Percentiles rank a stretch among this genome's conserved stretches.
Evolutionary conservation across 2,113 vertebrate genomes (phyloP).

Genomic region (Pithys albifrons): DNA sequence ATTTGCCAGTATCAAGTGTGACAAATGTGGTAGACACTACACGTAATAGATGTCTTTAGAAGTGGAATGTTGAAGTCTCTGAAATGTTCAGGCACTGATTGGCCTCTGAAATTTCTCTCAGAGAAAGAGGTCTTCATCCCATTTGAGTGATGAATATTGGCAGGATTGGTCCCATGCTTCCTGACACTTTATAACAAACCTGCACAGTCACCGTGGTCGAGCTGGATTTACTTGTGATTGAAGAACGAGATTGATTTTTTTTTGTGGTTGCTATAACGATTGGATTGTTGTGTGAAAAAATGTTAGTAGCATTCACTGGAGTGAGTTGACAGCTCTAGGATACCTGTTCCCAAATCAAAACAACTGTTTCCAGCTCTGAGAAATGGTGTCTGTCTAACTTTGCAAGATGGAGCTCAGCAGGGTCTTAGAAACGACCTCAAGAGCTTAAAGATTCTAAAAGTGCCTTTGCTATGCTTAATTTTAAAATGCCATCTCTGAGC

Average conservation of each 20-base stretch:
- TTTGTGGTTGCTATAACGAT: slow-evolving; percentile 76
- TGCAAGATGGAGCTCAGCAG: slow-evolving; percentile 58
- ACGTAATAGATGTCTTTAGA: slow-evolving; percentile 48
- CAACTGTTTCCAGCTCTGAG: slow-evolving; percentile 70
- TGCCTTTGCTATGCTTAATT: slow-evolving; percentile 57
- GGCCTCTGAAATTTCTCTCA: slow-evolving; percentile 48
- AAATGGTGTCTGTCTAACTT: slow-evolving; percentile 66
- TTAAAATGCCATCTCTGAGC: slow-evolving; percentile 66
- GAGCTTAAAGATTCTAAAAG: slow-evolving; percentile 43
- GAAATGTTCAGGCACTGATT: slow-evolving; percentile 32
- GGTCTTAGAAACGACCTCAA: slow-evolving; percentile 55
- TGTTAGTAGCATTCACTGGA: slow-evolving; percentile 63
- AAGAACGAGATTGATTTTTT: slow-evolving; percentile 70
- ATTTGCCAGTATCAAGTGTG: slow-evolving; percentile 33
- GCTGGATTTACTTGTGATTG: slow-evolving; percentile 55
- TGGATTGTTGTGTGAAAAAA: slow-evolving; percentile 70
- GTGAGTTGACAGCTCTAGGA: slow-evolving; percentile 62
- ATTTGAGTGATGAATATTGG: slow-evolving; percentile 7
- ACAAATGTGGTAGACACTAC: slow-evolving; percentile 44
- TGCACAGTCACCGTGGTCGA: neutral
- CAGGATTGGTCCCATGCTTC: slow-evolving; percentile 28
- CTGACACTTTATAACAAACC: slow-evolving; percentile 25
- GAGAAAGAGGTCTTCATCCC: slow-evolving; percentile 50
- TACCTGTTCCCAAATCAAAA: slow-evolving; percentile 66
- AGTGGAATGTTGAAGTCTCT: slow-evolving; percentile 32